A percentile compares a stretch with the other conserved stretches of the same genome.
These are phyloP conservation scores for Budorcas taxicolor DNA, from an alignment of 2,113 vertebrate species.

Conservation along the genomic window DNA sequence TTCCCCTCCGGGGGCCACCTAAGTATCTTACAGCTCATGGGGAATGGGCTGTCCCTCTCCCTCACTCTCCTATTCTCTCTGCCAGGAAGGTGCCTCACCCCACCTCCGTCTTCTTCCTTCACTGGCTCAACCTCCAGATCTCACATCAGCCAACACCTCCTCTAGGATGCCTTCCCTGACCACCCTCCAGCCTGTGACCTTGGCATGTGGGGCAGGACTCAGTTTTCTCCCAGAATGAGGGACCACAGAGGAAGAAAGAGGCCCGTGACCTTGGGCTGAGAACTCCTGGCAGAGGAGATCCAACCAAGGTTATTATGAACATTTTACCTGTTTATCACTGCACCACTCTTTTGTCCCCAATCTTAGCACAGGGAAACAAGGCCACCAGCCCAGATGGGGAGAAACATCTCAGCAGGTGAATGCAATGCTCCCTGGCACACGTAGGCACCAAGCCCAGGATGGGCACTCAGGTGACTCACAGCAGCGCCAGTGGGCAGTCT, in stretches of 20 bases:
- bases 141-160: not conserved
- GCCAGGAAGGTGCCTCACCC: not conserved
- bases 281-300: not conserved
- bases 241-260: not conserved
- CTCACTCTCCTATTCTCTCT: not conserved
- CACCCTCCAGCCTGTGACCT: not conserved
- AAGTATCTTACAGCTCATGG: not conserved
- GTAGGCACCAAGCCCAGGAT: not conserved
- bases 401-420: not conserved
- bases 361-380: not conserved
- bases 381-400: not conserved
- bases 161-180: not conserved
- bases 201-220: accelerated
- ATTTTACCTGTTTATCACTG: not conserved
- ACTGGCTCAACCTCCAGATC: not conserved
- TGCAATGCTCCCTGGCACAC: not conserved
- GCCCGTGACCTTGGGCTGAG: not conserved
- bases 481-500: not conserved
- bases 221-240: not conserved
- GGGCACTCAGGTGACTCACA: not conserved
- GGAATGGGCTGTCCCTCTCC: not conserved
- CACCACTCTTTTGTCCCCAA: not conserved
- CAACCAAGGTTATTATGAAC: not conserved
- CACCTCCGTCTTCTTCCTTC: not conserved
- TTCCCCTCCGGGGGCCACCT: not conserved